These are phyloP conservation scores for Leptopilina clavipes DNA, from an alignment of 1,140 invertebrate species.

Conservation along the genomic window DNA sequence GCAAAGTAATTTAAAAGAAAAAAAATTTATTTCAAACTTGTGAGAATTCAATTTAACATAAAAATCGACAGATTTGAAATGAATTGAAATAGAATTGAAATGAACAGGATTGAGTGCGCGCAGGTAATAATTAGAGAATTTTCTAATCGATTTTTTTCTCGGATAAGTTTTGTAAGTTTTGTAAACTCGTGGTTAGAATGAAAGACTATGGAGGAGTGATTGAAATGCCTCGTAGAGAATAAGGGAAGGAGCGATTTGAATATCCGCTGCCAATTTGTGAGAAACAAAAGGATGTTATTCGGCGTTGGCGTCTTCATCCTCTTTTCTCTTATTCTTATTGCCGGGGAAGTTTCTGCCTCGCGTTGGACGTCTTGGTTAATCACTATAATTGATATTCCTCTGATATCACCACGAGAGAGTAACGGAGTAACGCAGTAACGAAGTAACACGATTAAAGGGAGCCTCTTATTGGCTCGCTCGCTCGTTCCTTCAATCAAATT, in stretches of 20 bases:
- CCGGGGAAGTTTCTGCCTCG: conserved; percentile 63
- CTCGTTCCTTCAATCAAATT: conserved; percentile 71
- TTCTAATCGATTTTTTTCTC: conserved; percentile 15
- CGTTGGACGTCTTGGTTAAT: conserved; percentile 71
- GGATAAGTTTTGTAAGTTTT: conserved; percentile 38
- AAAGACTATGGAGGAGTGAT: conserved; percentile 44
- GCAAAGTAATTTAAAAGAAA: no score
- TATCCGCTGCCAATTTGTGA: conserved; percentile 63
- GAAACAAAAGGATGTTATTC: conserved; percentile 71
- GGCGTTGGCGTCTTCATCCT: conserved; percentile 39
- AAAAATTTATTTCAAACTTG: no score
- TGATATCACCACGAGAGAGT: conserved; percentile 73
- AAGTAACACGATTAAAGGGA: conserved; percentile 73
- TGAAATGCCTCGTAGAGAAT: conserved; percentile 56
- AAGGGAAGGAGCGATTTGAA: conserved; percentile 59
- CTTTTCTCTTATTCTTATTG: conserved; percentile 26
- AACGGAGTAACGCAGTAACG: conserved; percentile 71
- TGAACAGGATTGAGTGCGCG: not conserved
- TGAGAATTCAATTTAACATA: no score
- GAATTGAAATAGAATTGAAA: not conserved
- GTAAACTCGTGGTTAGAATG: conserved; percentile 32
- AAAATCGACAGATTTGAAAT: no score
- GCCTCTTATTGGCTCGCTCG: conserved; percentile 71
- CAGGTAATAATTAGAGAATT: not conserved
- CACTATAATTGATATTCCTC: conserved; percentile 76